These are phyloP conservation scores for Eulemur rubriventer DNA, from an alignment of 2,797 vertebrate genomes.

Conservation along the genomic window DNA sequence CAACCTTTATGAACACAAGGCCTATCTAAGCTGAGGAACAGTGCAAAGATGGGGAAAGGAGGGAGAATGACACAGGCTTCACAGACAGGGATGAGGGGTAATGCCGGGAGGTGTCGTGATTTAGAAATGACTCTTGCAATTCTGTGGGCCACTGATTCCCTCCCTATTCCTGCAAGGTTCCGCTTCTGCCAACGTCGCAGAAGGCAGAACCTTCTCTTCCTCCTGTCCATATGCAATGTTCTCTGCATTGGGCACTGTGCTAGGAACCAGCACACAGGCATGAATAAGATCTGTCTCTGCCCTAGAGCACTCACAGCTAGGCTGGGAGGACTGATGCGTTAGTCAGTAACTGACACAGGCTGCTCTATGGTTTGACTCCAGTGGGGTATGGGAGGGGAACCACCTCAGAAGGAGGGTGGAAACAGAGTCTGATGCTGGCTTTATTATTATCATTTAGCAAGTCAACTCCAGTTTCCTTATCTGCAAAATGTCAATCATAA, in stretches of 20 bases:
- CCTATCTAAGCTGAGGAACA: not conserved
- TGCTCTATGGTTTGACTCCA: not conserved
- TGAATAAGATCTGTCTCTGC: not conserved
- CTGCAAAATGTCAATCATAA: not conserved
- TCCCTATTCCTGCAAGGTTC: not conserved
- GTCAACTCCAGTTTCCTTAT: not conserved
- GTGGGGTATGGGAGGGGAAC: not conserved
- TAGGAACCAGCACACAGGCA: not conserved
- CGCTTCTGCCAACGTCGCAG: not conserved
- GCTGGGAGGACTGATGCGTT: not conserved
- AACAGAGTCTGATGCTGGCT: not conserved
- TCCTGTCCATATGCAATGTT: not conserved
- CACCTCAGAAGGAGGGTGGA: not conserved
- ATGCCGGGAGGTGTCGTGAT: not conserved
- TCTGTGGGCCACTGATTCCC: not conserved
- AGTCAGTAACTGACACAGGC: not conserved
- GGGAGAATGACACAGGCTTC: not conserved
- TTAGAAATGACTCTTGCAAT: not conserved
- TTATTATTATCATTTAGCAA: not conserved
- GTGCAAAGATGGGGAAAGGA: not conserved
- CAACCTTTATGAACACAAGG: not conserved
- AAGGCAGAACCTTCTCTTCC: not conserved
- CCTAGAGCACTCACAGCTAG: not conserved
- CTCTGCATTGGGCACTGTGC: not conserved
- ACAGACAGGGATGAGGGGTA: not conserved